phyloP scores from a whole-genome alignment of 2,113 vertebrate species.

The Hemichromis elongatus region DNA sequence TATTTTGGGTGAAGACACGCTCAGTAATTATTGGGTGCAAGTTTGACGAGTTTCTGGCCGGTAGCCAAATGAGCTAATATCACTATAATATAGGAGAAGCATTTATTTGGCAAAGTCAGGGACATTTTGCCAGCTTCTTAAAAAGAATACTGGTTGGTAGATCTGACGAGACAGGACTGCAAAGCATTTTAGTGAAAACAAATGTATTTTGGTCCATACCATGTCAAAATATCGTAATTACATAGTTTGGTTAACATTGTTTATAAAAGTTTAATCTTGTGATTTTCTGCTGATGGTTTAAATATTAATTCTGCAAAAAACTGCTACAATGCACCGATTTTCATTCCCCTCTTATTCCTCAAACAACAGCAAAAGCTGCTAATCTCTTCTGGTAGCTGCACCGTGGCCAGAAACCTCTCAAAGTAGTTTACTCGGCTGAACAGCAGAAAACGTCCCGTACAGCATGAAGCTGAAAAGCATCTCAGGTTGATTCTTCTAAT shows the following conservation, averaged over 20 bases:
- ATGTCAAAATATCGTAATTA: neutral
- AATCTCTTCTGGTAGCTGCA: neutral
- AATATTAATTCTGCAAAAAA: neutral
- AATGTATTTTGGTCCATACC: neutral
- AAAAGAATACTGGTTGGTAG: neutral
- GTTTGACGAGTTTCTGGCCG: neutral
- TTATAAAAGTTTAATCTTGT: neutral
- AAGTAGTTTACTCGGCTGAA: neutral
- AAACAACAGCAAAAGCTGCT: neutral
- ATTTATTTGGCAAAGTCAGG: neutral
- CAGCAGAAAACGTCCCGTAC: constrained; percentile 1
- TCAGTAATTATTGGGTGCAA: neutral
- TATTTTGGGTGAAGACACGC: neutral
- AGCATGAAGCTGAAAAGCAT: neutral
- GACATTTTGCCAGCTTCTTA: neutral
- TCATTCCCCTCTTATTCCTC: neutral
- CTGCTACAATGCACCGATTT: neutral
- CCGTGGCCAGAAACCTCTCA: constrained; percentile 1
- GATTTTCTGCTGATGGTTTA: neutral
- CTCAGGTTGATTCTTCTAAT: constrained; percentile 9
- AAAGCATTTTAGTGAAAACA: neutral
- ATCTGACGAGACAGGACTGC: neutral
- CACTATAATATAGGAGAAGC: neutral
- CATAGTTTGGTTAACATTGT: neutral
- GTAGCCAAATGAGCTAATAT: neutral